These are phyloP conservation scores for Nibea coibor DNA, from an alignment of 2,113 vertebrate species.

Conservation along the genomic window DNA sequence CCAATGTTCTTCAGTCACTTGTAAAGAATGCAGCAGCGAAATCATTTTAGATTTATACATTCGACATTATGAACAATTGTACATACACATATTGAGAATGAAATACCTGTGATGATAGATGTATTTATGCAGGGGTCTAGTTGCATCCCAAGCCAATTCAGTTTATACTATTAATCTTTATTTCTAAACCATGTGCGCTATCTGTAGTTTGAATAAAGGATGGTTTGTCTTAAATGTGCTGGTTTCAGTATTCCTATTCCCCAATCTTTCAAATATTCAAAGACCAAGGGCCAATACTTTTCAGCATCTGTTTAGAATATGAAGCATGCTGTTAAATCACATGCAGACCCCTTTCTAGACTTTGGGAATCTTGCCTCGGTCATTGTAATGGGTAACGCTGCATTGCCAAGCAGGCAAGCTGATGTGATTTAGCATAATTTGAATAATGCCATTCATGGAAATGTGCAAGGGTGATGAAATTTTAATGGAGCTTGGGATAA, in stretches of 20 bases:
- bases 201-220: slow-evolving; percentile 44
- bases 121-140: slow-evolving; percentile 14
- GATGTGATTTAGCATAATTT: slow-evolving; percentile 87
- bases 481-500: slow-evolving; percentile 82
- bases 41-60: slow-evolving; percentile 21
- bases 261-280: slow-evolving; percentile 46
- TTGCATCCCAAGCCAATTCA: slow-evolving; percentile 14
- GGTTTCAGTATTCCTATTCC: slow-evolving; percentile 33
- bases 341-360: slow-evolving; percentile 66
- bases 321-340: slow-evolving; percentile 66
- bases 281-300: slow-evolving; percentile 46
- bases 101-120: slow-evolving; percentile 30
- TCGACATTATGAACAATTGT: not conserved
- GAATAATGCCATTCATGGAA: slow-evolving; percentile 87
- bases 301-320: slow-evolving; percentile 71
- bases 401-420: slow-evolving; percentile 80
- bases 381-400: slow-evolving; percentile 77
- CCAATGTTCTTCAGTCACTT: slow-evolving; percentile 11
- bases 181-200: slow-evolving; percentile 38
- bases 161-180: slow-evolving; percentile 23
- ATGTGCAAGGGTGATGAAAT: slow-evolving; percentile 82
- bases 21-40: slow-evolving; percentile 15
- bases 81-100: not conserved
- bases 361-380: slow-evolving; percentile 76
- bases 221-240: slow-evolving; percentile 42